A percentile compares a stretch with the other conserved stretches of the same genome.
Conservation (phyloP, 2,113 vertebrate species). For the Leucopsar rothschildi region DNA sequence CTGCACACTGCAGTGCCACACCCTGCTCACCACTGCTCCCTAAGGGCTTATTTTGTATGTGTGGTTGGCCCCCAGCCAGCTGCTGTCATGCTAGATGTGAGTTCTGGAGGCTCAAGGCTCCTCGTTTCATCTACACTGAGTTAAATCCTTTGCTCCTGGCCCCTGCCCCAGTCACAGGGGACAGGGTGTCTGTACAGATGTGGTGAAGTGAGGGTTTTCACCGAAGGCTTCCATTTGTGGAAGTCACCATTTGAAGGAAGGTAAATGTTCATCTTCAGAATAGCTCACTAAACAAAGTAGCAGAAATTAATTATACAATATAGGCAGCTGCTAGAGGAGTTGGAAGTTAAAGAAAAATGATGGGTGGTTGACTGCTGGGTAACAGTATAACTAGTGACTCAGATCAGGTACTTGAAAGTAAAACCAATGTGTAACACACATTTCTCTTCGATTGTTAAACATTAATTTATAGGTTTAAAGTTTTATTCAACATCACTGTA, state of each 20-base stretch:
- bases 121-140: background rate
- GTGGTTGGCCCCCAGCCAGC: background rate
- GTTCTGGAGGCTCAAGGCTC: background rate
- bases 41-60: fast-evolving
- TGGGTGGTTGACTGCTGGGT: background rate
- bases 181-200: background rate
- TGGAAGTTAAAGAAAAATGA: background rate
- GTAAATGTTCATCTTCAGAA: background rate
- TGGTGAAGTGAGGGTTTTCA: constrained; percentile 18
- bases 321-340: background rate
- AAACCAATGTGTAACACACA: background rate
- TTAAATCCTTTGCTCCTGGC: background rate
- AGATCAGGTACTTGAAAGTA: background rate
- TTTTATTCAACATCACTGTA: background rate
- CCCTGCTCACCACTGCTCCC: background rate
- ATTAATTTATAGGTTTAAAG: background rate
- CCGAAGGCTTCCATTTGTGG: background rate
- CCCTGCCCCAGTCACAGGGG: background rate
- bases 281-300: background rate
- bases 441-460: background rate
- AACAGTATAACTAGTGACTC: background rate
- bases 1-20: background rate
- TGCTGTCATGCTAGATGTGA: background rate
- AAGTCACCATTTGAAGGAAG: background rate
- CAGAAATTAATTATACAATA: background rate